Conservation (phyloP, 2,113 vertebrate species). For the Halcyon senegalensis region DNA sequence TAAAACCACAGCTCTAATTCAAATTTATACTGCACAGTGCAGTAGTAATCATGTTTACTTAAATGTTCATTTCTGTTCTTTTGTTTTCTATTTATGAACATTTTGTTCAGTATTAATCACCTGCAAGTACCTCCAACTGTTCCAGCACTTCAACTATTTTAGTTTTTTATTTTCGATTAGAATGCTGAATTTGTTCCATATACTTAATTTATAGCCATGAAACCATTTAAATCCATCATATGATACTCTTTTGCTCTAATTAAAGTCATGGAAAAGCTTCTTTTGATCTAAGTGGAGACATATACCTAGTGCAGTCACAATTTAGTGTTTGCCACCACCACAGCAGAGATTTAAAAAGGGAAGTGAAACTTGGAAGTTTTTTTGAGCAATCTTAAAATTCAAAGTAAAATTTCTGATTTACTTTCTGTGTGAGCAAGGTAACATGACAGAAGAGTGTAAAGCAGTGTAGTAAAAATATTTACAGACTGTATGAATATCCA, state of each 20-base stretch:
- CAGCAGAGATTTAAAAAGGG: not conserved
- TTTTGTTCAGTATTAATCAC: not conserved
- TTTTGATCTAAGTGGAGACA: not conserved
- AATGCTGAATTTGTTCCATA: not conserved
- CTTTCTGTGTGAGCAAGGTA: not conserved
- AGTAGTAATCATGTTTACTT: not conserved
- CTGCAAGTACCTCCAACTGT: not conserved
- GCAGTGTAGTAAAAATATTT: not conserved
- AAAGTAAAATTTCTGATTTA: not conserved
- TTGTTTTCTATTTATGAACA: not conserved
- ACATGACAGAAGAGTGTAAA: not conserved
- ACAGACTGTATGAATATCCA: not conserved
- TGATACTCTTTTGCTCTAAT: not conserved
- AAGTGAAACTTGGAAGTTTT: not conserved
- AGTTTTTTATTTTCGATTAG: not conserved
- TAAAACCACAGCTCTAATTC: not conserved
- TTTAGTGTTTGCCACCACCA: not conserved
- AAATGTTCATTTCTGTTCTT: not conserved
- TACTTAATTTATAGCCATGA: conserved; percentile 21
- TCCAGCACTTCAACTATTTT: not conserved
- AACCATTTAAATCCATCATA: not conserved
- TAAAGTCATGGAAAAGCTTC: not conserved
- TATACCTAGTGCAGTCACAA: no score
- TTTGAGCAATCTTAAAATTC: not conserved
- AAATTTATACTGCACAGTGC: not conserved